phyloP scores from a whole-genome alignment of 2,888 invertebrate species.

The Doris montereyensis region DNA sequence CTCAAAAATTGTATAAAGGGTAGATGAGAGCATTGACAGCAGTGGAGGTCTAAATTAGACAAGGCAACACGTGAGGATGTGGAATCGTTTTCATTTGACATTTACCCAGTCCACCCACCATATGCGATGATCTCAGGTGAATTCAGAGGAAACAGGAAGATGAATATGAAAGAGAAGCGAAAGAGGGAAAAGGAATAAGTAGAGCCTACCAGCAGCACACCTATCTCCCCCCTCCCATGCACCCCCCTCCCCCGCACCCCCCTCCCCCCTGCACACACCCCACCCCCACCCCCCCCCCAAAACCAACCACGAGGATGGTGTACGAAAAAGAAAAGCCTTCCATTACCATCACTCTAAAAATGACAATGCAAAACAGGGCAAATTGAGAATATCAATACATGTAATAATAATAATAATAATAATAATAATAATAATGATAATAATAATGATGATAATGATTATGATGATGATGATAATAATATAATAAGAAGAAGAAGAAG shows the following conservation, averaged over 20 bases:
- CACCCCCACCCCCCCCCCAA: neutral
- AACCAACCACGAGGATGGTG: neutral
- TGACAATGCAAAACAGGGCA: too few relatives aligned
- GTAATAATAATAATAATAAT: neutral
- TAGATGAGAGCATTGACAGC: too few relatives aligned
- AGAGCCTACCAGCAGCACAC: neutral
- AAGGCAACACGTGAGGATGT: too few relatives aligned
- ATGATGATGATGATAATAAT: slow-evolving; percentile 21
- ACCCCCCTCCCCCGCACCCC: too few relatives aligned
- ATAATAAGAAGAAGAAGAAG: slow-evolving; percentile 1
- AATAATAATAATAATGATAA: neutral
- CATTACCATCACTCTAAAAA: neutral
- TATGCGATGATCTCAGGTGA: too few relatives aligned
- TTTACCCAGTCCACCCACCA: too few relatives aligned
- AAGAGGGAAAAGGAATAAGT: neutral
- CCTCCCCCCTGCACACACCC: too few relatives aligned
- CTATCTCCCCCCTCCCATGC: too few relatives aligned
- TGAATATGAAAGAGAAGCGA: neutral
- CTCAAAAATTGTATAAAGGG: too few relatives aligned
- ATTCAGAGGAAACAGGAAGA: too few relatives aligned
- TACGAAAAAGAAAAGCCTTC: neutral
- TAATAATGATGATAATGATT: neutral
- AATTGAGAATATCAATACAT: neutral
- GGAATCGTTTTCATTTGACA: too few relatives aligned
- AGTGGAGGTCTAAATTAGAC: too few relatives aligned